Conservation (phyloP, 2,888 invertebrate genomes). For the Thymelicus sylvestris region DNA sequence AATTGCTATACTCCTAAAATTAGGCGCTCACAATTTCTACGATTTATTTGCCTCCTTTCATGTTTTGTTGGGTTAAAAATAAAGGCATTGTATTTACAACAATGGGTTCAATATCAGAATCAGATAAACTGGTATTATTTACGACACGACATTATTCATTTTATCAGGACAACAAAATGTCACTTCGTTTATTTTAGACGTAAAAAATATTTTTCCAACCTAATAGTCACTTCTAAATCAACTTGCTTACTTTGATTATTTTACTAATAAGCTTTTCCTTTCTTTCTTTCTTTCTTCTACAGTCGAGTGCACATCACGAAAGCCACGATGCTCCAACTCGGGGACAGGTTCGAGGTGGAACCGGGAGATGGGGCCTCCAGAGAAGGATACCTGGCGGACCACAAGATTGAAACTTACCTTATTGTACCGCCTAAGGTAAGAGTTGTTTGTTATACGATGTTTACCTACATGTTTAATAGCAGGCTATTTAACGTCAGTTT, state of each 20-base stretch:
- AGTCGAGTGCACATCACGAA: constrained; percentile 95
- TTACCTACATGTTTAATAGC: too few species aligned
- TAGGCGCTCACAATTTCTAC: not conserved
- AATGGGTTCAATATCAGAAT: not conserved
- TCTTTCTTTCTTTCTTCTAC: constrained; percentile 51
- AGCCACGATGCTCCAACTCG: constrained; percentile 92
- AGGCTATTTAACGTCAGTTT: too few species aligned
- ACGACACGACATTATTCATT: not conserved
- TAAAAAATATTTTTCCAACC: too few species aligned
- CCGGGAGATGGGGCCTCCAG: constrained; percentile 92
- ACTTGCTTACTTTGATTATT: too few species aligned
- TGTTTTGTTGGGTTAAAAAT: not conserved
- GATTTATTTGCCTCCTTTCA: not conserved
- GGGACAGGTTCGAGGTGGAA: constrained; percentile 93
- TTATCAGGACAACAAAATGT: not conserved
- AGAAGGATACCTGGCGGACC: constrained; percentile 93
- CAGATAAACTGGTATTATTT: not conserved
- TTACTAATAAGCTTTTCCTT: not conserved
- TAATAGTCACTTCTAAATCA: too few species aligned
- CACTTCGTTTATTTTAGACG: not conserved
- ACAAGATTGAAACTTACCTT: constrained; percentile 94
- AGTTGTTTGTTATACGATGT: not conserved
- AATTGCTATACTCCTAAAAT: not conserved
- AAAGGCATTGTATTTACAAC: not conserved
- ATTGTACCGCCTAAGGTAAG: constrained; percentile 93